Base-by-base conservation (phyloP, 53 echinoderm and acorn worm genomes). In the Mesocentrotus franciscanus region DNA sequence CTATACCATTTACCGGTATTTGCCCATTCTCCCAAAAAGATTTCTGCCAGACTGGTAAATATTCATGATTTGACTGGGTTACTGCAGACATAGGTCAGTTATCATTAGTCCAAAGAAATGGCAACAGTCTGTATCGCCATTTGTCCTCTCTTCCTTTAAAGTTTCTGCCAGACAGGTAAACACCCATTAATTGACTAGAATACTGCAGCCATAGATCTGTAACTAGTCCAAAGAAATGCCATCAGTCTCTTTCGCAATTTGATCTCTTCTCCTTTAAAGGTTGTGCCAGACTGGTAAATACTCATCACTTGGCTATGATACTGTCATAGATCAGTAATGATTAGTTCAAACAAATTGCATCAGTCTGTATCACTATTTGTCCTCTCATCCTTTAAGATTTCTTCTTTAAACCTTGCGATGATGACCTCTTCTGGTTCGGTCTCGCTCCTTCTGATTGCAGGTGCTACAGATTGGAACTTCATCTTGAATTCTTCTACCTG, bases 401-500 rank as follows among this genome's bases (percentile, higher is more conserved):
- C 96, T 29, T 92, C 95, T 14, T 95, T 90, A 42, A 97, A 95
- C 55, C 96, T 95, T 17, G 93, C 93, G 61, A 97, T 93, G 15
- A 96, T 96, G 34, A 95, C 96, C 56, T 96, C 97, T 36, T 97
- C 97, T n/a, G 95, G 95, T 71, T 94, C 95, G 2, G 71, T 85
- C 56, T 97, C 95, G 16, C 90, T 97, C 60, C 98, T 90, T 92
- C 95, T 95, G 59, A 98, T 96, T 32, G 89, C 94, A 26, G 98
- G 98, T 15, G 97, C 97, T 30, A 97, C 96, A 7, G 97, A 95
- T 90, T 98, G 98, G 24, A 98, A 97, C 49, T 96, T 97, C 62
- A 93, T 81, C 92, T 97, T 97, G 95, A 98, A 97, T 75, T 98
- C 97, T 26, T 97, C 96, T 16, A 97, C 95, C 98, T 98, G 95